Percentiles rank a stretch among this genome's conserved stretches.
These are phyloP conservation scores for Calephelis nemesis DNA, from an alignment of 1,140 invertebrate genomes.

Conservation along the genomic window DNA sequence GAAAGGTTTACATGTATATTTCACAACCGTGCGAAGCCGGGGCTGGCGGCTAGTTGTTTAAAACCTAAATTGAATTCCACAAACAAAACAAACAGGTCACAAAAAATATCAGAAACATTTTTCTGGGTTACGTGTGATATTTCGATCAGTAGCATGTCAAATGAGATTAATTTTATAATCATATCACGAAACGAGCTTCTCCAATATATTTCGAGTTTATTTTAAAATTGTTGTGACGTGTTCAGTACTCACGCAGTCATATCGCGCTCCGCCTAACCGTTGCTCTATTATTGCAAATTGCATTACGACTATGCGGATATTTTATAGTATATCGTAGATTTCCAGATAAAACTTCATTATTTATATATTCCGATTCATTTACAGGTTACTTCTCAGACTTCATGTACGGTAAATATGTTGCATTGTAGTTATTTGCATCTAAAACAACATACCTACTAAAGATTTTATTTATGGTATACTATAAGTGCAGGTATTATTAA, in stretches of 20 bases:
- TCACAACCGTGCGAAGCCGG: too few relatives aligned
- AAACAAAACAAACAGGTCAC: too few relatives aligned
- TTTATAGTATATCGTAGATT: constrained; percentile 47
- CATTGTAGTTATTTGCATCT: too few relatives aligned
- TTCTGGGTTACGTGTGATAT: too few relatives aligned
- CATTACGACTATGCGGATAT: constrained; percentile 62
- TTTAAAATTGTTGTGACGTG: constrained; percentile 46
- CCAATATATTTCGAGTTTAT: constrained; percentile 13
- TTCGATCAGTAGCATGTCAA: too few relatives aligned
- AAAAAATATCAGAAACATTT: too few relatives aligned
- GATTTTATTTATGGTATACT: too few relatives aligned
- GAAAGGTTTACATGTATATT: too few relatives aligned
- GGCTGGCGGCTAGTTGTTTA: constrained; percentile 14
- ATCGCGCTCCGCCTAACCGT: constrained; percentile 34
- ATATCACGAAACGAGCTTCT: neutral
- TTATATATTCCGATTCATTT: neutral
- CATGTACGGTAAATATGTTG: too few relatives aligned
- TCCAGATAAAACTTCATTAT: constrained; percentile 24
- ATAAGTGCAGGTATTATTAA: too few relatives aligned
- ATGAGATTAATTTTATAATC: neutral
- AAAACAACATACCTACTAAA: too few relatives aligned
- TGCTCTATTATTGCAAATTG: constrained; percentile 72
- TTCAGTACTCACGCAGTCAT: constrained; percentile 39
- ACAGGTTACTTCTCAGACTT: too few relatives aligned
- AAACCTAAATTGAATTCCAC: constrained; percentile 11